phyloP scores from a whole-genome alignment of 2,888 invertebrate genomes.

The Zonitis immaculata region DNA sequence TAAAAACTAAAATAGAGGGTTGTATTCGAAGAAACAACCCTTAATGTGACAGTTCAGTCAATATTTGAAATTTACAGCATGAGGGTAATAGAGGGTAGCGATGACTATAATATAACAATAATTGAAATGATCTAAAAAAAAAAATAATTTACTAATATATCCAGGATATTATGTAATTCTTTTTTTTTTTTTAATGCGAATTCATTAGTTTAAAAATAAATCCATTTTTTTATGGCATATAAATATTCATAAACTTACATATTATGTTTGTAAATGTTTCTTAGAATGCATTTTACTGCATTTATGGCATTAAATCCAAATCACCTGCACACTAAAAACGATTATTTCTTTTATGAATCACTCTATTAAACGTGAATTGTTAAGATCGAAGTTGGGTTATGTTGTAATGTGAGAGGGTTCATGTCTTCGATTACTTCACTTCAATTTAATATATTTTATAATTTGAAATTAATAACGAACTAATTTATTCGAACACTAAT shows the following conservation, averaged over 20 bases:
- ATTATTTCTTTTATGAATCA: conserved; percentile 3
- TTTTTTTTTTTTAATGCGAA: not conserved
- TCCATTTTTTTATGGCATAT: not conserved
- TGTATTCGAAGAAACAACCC: not conserved
- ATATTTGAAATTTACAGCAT: conserved; percentile 6
- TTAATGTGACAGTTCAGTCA: not conserved
- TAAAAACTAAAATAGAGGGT: not conserved
- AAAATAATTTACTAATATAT: not conserved
- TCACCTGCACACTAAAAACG: conserved; percentile 2
- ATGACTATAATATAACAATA: not conserved
- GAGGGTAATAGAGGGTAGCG: conserved; percentile 2
- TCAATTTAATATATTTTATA: not conserved
- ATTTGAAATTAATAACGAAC: not conserved
- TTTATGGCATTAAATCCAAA: not conserved
- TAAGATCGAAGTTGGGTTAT: conserved; percentile 6
- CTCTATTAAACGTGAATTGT: conserved; percentile 2
- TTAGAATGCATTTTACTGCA: not conserved
- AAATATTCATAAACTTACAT: not conserved
- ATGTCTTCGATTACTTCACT: conserved; percentile 2
- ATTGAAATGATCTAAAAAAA: not conserved
- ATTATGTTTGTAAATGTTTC: not conserved
- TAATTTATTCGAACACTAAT: not conserved
- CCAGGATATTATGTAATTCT: not conserved
- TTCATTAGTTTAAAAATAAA: not conserved
- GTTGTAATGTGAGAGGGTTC: conserved; percentile 8